phyloP scores from a whole-genome alignment of 2,888 invertebrate species.

The Sicus ferrugineus region DNA sequence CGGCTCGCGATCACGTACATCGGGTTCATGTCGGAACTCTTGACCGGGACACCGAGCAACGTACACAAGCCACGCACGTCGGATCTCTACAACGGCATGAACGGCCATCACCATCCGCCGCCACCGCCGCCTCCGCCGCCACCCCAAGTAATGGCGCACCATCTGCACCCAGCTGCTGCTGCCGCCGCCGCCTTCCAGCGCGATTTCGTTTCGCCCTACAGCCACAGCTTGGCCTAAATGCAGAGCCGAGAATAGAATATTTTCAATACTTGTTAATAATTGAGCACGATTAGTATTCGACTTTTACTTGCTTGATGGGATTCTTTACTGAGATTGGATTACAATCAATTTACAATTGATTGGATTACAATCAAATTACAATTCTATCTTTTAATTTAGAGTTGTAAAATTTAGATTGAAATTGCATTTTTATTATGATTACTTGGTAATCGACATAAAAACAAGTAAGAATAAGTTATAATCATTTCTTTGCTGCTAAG shows the following conservation, averaged over 20 bases:
- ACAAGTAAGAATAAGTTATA: too few species aligned
- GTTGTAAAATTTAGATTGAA: too few species aligned
- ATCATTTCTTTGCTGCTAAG: too few species aligned
- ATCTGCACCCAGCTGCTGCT: constrained; percentile 53
- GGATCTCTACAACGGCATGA: constrained; percentile 60
- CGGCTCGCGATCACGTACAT: constrained; percentile 96
- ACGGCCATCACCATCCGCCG: constrained; percentile 58
- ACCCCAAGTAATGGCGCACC: constrained; percentile 54
- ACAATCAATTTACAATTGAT: too few species aligned
- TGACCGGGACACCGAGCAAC: constrained; percentile 71
- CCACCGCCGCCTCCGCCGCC: background rate
- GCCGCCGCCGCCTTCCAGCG: constrained; percentile 56
- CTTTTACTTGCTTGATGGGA: too few species aligned
- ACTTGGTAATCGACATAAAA: too few species aligned
- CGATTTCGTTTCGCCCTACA: constrained; percentile 63
- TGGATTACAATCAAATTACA: too few species aligned
- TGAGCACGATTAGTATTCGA: background rate
- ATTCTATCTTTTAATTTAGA: too few species aligned
- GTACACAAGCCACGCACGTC: constrained; percentile 59
- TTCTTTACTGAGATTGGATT: too few species aligned
- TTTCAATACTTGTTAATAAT: background rate
- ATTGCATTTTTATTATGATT: too few species aligned
- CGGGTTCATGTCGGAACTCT: constrained; percentile 92
- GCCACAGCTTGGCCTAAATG: constrained; percentile 57
- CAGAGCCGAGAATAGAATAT: background rate